These are phyloP conservation scores for Vipera ursinii DNA, from an alignment of 2,797 vertebrate genomes.

Conservation along the genomic window DNA sequence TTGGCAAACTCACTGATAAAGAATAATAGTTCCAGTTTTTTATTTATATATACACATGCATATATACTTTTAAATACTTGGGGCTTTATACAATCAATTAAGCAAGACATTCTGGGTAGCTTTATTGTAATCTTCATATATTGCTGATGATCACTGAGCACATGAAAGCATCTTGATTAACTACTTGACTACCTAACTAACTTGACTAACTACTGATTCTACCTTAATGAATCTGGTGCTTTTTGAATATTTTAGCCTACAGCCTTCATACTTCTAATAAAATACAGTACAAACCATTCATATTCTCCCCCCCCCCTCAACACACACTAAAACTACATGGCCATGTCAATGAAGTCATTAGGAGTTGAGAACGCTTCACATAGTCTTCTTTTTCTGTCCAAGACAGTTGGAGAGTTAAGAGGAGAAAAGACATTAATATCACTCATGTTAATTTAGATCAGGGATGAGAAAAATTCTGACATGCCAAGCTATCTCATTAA, in stretches of 20 bases:
- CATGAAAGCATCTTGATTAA: not conserved
- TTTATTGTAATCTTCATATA: not conserved
- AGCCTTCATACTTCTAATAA: not conserved
- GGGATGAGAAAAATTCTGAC: not conserved
- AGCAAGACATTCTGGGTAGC: not conserved
- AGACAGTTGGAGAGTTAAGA: not conserved
- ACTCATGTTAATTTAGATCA: not conserved
- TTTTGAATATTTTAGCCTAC: not conserved
- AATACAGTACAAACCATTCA: not conserved
- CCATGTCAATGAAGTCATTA: not conserved
- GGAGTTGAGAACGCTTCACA: not conserved
- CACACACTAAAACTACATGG: not conserved
- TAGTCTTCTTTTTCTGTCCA: not conserved
- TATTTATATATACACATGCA: not conserved
- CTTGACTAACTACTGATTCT: not conserved
- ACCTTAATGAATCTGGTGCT: not conserved
- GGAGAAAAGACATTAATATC: not conserved
- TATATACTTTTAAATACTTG: not conserved
- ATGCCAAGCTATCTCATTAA: not conserved
- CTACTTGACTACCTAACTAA: not conserved
- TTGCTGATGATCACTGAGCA: not conserved
- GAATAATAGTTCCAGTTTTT: not conserved
- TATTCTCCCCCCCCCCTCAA: fast-evolving
- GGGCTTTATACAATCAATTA: not conserved
- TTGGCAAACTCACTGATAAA: not conserved